Conservation (phyloP, 1,140 invertebrate genomes). For the Sitobion miscanthi region DNA sequence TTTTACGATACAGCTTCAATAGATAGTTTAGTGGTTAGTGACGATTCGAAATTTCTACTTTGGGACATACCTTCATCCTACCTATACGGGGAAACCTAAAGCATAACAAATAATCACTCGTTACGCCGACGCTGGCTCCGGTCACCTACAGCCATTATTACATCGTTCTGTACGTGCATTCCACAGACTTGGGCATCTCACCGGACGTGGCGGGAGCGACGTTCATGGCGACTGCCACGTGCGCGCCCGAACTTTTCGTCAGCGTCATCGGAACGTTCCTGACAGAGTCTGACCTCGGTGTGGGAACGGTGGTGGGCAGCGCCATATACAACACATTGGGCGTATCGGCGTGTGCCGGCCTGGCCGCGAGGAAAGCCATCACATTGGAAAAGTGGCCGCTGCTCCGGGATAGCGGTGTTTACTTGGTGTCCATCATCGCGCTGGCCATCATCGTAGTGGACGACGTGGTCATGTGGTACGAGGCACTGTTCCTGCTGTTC, state of each 20-base stretch:
- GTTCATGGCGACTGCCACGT: conserved; percentile 73
- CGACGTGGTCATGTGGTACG: conserved; percentile 79
- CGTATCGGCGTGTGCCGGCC: conserved; percentile 72
- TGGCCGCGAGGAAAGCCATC: conserved; percentile 76
- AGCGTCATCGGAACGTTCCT: conserved; percentile 68
- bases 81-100: too few relatives aligned
- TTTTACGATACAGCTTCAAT: too few relatives aligned
- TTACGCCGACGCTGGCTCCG: too few relatives aligned
- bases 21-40: too few relatives aligned
- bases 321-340: conserved; percentile 77
- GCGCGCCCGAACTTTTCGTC: conserved; percentile 70
- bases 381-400: conserved; percentile 83
- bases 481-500: conserved; percentile 73
- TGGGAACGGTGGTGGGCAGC: conserved; percentile 74
- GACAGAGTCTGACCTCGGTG: conserved; percentile 69
- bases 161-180: background rate
- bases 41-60: too few relatives aligned
- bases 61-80: too few relatives aligned
- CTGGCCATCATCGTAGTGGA: conserved; percentile 82
- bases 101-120: too few relatives aligned
- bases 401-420: conserved; percentile 82
- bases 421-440: conserved; percentile 76
- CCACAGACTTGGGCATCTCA: conserved; percentile 64
- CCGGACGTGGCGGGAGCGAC: conserved; percentile 73
- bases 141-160: background rate